Evolutionary conservation across 92 coral and sea anemone genomes (phyloP).

Genomic region (Virgularia gustaviana): DNA sequence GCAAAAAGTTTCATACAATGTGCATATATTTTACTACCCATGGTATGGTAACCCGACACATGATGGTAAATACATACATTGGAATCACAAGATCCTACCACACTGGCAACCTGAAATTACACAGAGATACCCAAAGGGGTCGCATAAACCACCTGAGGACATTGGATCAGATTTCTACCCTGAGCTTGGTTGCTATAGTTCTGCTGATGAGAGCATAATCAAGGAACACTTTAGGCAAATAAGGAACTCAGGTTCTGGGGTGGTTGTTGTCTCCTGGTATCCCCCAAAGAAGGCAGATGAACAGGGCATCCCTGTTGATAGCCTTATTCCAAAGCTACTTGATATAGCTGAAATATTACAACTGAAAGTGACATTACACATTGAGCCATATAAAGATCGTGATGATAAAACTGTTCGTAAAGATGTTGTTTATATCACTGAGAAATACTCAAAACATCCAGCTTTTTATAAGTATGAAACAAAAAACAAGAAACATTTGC

Average conservation of each 20-base stretch:
- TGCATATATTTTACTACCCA: conserved; percentile 85
- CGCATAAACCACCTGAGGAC: conserved; percentile 83
- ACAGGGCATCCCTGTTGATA: conserved; percentile 78
- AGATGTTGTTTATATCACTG: conserved; percentile 72
- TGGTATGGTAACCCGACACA: conserved; percentile 89
- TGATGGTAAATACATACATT: conserved; percentile 78
- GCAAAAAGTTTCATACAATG: conserved; percentile 67
- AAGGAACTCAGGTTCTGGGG: conserved; percentile 82
- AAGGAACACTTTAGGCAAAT: conserved; percentile 85
- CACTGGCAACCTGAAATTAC: conserved; percentile 82
- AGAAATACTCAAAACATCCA: conserved; percentile 64
- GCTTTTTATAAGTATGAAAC: conserved; percentile 77
- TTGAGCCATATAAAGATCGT: conserved; percentile 86
- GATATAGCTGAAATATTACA: conserved; percentile 66
- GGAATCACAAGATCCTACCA: conserved; percentile 85
- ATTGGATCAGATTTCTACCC: conserved; percentile 94
- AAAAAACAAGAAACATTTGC: conserved; percentile 61
- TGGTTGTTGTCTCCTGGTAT: conserved; percentile 87
- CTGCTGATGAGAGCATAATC: conserved; percentile 64
- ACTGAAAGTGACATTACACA: conserved; percentile 70
- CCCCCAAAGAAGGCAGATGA: conserved; percentile 82
- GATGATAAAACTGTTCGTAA: conserved; percentile 69
- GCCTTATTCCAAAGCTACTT: conserved; percentile 55
- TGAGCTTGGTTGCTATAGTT: conserved; percentile 84
- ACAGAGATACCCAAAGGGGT: conserved; percentile 52